phyloP scores from a whole-genome alignment of 2,113 vertebrate genomes.

The Cranoglanis bouderius region DNA sequence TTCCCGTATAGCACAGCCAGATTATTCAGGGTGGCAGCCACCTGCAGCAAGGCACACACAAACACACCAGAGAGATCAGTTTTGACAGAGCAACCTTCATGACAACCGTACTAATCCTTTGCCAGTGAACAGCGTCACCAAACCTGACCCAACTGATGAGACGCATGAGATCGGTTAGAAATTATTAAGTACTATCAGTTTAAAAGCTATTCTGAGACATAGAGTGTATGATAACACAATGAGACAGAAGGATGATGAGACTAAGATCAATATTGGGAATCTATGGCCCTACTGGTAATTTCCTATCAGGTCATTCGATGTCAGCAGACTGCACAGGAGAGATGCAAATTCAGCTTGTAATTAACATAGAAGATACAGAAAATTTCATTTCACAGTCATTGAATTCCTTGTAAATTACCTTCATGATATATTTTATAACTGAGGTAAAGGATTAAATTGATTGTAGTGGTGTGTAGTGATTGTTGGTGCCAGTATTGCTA shows the following conservation, averaged over 20 bases:
- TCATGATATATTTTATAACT: background rate
- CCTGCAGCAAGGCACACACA: slow-evolving; percentile 69
- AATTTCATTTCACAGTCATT: background rate
- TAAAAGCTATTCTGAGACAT: background rate
- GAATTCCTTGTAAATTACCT: background rate
- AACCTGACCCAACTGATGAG: background rate
- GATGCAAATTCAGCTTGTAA: slow-evolving; percentile 1
- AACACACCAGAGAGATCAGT: background rate
- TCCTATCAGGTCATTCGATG: background rate
- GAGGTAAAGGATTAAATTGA: background rate
- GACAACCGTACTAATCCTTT: background rate
- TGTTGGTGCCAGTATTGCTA: background rate
- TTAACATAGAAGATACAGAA: background rate
- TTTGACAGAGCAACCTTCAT: background rate
- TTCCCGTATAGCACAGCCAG: slow-evolving; percentile 96
- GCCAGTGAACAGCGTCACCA: background rate
- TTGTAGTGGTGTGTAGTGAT: background rate
- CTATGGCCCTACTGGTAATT: background rate
- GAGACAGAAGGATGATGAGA: background rate
- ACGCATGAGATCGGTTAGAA: background rate
- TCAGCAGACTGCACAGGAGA: background rate
- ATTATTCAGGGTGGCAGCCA: slow-evolving; percentile 97
- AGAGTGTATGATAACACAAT: background rate
- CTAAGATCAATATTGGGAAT: slow-evolving; percentile 14
- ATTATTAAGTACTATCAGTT: background rate